Conservation (phyloP, 2,797 vertebrate genomes). For the Pogoniulus pusillus region DNA sequence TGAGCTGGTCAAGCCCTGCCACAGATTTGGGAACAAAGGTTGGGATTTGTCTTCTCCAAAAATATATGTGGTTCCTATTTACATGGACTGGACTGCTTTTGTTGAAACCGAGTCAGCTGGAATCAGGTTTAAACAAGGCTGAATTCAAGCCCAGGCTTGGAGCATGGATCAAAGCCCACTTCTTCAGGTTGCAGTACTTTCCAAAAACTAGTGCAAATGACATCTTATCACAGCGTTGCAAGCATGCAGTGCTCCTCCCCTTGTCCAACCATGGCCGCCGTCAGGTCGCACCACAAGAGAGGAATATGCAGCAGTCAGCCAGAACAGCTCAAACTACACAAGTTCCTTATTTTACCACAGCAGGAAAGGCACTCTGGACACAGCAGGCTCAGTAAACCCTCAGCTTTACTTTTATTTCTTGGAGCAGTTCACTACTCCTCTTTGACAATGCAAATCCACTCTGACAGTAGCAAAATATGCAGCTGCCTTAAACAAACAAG, state of each 20-base stretch:
- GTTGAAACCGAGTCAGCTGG: constrained; percentile 46
- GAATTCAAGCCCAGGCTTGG: constrained; percentile 25
- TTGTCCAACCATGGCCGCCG: constrained; percentile 51
- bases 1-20: background rate
- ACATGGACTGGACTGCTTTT: background rate
- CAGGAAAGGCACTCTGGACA: constrained; percentile 79
- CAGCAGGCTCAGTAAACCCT: constrained; percentile 66
- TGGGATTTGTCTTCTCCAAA: constrained; percentile 1
- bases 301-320: constrained; percentile 71
- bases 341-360: constrained; percentile 69
- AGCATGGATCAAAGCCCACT: constrained; percentile 55
- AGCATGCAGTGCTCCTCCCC: constrained; percentile 71
- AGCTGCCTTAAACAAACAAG: constrained; percentile 50
- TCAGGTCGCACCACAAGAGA: constrained; percentile 66
- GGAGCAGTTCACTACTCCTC: constrained; percentile 40
- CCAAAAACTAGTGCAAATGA: constrained; percentile 81
- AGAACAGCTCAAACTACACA: constrained; percentile 62
- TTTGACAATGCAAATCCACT: constrained; percentile 35
- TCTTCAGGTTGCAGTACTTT: constrained; percentile 78
- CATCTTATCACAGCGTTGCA: constrained; percentile 79
- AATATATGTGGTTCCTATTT: background rate
- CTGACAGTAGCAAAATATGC: constrained; percentile 58
- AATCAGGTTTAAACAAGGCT: constrained; percentile 43
- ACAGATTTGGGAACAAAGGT: background rate
- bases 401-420: constrained; percentile 5